Percentiles rank a stretch among this genome's conserved stretches.
Conservation (phyloP, 2,888 invertebrate species). For the Asteroscopus sphinx region DNA sequence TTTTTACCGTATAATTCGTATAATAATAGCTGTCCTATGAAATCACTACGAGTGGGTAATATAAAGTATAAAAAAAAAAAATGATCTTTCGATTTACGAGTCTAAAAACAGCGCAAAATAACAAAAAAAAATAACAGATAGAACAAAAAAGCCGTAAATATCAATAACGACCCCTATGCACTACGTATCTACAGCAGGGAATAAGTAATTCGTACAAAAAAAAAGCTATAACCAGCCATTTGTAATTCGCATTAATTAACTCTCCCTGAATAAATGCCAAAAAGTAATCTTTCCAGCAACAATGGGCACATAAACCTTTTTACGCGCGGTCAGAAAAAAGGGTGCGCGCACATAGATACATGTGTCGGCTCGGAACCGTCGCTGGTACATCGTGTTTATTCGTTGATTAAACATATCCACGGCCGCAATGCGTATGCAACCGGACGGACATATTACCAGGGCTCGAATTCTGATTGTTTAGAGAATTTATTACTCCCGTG, state of each 20-base stretch:
- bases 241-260: conserved; percentile 79
- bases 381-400: conserved; percentile 81
- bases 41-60: conserved; percentile 7
- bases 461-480: conserved; percentile 90
- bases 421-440: conserved; percentile 89
- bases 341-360: conserved; percentile 71
- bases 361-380: conserved; percentile 73
- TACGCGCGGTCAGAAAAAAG: conserved; percentile 69
- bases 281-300: conserved; percentile 78
- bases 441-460: conserved; percentile 88
- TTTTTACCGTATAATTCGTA: conserved; percentile 8
- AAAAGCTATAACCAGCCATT: conserved; percentile 65
- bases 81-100: conserved; percentile 14
- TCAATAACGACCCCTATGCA: conserved; percentile 48
- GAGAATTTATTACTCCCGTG: conserved; percentile 89
- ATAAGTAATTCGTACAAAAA: conserved; percentile 48
- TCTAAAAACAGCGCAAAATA: conserved; percentile 13
- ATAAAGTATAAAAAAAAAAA: conserved; percentile 22
- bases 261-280: conserved; percentile 73
- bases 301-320: conserved; percentile 79
- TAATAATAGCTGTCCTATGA: conserved; percentile 2
- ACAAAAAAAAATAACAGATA: conserved; percentile 12
- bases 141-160: conserved; percentile 46
- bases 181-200: conserved; percentile 35
- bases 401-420: conserved; percentile 87